A percentile compares a stretch with the other conserved stretches of the same genome.
Evolutionary conservation across 2,888 invertebrate species (phyloP).

Genomic region (Heliconius erato): DNA sequence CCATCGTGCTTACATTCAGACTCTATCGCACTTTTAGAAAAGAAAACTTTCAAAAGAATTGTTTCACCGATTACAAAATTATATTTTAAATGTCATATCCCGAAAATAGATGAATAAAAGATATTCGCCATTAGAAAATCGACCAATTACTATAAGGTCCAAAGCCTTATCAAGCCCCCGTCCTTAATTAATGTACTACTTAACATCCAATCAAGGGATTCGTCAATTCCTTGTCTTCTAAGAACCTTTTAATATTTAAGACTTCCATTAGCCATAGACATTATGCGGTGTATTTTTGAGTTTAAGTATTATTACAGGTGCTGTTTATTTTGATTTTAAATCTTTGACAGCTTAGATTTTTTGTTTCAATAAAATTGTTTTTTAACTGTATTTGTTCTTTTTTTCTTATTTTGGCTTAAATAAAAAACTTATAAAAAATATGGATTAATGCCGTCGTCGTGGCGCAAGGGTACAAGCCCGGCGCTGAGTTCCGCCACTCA

Average conservation of each 20-base stretch:
- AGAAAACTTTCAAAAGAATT: too few species aligned
- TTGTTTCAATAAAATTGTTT: neutral
- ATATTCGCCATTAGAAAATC: conserved; percentile 49
- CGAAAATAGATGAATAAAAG: conserved; percentile 43
- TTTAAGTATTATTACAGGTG: neutral
- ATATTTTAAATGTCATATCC: too few species aligned
- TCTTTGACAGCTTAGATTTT: neutral
- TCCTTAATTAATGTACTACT: conserved; percentile 55
- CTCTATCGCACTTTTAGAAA: neutral
- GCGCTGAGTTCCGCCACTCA: too few species aligned
- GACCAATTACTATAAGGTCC: conserved; percentile 51
- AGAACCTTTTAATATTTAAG: conserved; percentile 52
- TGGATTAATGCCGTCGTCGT: too few species aligned
- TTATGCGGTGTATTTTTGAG: conserved; percentile 27
- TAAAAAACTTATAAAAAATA: neutral
- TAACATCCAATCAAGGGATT: conserved; percentile 57
- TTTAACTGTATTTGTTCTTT: neutral
- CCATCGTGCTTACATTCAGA: neutral
- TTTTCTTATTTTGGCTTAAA: neutral
- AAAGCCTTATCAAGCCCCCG: conserved; percentile 33
- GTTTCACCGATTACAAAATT: too few species aligned
- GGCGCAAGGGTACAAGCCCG: too few species aligned
- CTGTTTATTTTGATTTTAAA: neutral
- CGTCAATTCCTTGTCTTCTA: conserved; percentile 53
- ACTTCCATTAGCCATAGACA: conserved; percentile 34